These are phyloP conservation scores for Cynoglossus semilaevis DNA, from an alignment of 2,113 vertebrate species.

Conservation along the genomic window DNA sequence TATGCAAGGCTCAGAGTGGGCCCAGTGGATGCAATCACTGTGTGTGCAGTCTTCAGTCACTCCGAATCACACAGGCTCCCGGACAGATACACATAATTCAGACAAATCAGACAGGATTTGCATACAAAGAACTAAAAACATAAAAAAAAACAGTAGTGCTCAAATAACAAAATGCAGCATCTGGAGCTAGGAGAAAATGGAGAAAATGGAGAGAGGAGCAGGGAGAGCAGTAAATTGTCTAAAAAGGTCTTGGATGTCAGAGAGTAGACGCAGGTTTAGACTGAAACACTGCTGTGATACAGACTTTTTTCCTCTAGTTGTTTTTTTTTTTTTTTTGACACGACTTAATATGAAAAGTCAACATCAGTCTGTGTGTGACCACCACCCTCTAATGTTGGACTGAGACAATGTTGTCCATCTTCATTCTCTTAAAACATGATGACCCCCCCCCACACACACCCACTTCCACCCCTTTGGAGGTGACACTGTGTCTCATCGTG, in stretches of 20 bases:
- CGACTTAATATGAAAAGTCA: too few relatives aligned
- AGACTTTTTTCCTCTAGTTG: neutral
- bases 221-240: conserved; percentile 50
- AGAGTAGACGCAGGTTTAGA: conserved; percentile 30
- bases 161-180: conserved; percentile 70
- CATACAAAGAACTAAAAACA: conserved; percentile 73
- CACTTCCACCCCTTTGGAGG: conserved; percentile 54
- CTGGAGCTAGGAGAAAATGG: conserved; percentile 45
- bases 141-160: conserved; percentile 32
- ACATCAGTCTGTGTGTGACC: conserved; percentile 8
- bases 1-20: conserved; percentile 76
- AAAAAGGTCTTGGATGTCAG: conserved; percentile 57
- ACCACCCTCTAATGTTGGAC: conserved; percentile 24
- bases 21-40: conserved; percentile 77
- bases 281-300: conserved; percentile 17
- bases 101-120: conserved; percentile 76
- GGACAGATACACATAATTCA: conserved; percentile 77
- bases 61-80: conserved; percentile 71
- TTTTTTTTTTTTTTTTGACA: too few relatives aligned
- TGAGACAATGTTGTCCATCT: conserved; percentile 60
- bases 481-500: conserved; percentile 67
- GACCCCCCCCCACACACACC: neutral
- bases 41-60: conserved; percentile 76
- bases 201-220: conserved; percentile 15
- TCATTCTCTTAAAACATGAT: conserved; percentile 39